Percentiles rank a stretch among this genome's conserved stretches.
Conservation (phyloP, 2,888 invertebrate genomes). For the Aphrophora alni region DNA sequence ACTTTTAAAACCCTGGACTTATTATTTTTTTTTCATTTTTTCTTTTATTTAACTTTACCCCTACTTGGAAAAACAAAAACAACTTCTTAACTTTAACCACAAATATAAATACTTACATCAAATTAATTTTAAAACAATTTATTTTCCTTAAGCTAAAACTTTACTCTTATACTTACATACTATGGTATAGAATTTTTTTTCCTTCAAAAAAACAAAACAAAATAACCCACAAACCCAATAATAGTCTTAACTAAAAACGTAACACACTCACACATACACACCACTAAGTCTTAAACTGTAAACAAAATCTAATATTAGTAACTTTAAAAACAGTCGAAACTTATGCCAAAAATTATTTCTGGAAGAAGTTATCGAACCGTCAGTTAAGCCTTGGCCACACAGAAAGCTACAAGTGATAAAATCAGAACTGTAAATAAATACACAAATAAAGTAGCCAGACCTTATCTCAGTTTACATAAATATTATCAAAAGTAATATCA, state of each 20-base stretch:
- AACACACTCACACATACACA: conserved; percentile 3
- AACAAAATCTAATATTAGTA: not conserved
- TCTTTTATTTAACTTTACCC: not conserved
- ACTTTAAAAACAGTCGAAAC: not conserved
- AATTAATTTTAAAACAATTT: not conserved
- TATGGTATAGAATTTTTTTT: conserved; percentile 39
- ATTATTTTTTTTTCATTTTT: not conserved
- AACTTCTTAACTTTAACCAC: not conserved
- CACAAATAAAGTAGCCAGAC: too few relatives aligned
- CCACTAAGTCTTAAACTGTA: not conserved
- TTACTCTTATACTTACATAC: conserved; percentile 31
- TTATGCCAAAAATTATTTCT: not conserved
- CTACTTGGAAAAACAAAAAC: conserved; percentile 6
- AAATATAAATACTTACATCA: conserved; percentile 1
- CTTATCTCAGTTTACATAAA: too few relatives aligned
- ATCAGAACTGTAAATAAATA: too few relatives aligned
- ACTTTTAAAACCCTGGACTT: conserved; percentile 35
- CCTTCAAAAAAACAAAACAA: conserved; percentile 24
- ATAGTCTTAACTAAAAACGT: conserved; percentile 28
- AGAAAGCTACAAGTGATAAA: too few relatives aligned
- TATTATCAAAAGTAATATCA: too few relatives aligned
- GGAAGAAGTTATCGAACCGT: conserved; percentile 2
- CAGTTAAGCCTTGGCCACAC: too few relatives aligned
- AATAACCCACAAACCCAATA: conserved; percentile 36
- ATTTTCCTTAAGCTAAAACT: not conserved